phyloP scores from a whole-genome alignment of 1,140 invertebrate species.

The Lucilia cuprina region DNA sequence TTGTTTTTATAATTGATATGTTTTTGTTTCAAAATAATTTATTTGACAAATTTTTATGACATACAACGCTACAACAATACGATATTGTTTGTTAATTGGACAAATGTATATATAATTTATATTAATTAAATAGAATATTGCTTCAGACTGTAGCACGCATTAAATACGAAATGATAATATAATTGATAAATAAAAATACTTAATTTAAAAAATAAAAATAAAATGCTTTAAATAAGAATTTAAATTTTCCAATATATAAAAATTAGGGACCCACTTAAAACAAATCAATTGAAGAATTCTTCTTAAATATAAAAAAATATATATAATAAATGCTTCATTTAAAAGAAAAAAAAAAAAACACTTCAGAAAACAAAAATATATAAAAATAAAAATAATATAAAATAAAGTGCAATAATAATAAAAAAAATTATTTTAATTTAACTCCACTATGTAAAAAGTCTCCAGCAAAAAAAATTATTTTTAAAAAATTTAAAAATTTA shows the following conservation, averaged over 20 bases:
- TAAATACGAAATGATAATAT: not conserved
- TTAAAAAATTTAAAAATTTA: not conserved
- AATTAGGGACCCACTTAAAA: not conserved
- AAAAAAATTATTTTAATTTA: not conserved
- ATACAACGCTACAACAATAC: too few species aligned
- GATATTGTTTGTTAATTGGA: too few species aligned
- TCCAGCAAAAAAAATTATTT: not conserved
- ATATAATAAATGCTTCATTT: too few species aligned
- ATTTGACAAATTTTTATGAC: too few species aligned
- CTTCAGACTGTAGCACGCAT: not conserved
- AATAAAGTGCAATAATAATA: not conserved
- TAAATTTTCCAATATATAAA: not conserved
- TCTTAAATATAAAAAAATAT: not conserved
- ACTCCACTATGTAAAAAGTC: conserved; percentile 25
- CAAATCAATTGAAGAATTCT: not conserved
- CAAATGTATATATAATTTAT: not conserved
- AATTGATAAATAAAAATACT: not conserved
- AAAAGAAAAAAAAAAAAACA: too few species aligned
- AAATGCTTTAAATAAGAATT: not conserved
- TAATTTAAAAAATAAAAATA: not conserved
- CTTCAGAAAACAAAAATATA: not conserved
- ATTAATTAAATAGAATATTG: not conserved
- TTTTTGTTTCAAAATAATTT: too few species aligned
- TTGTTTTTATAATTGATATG: too few species aligned
- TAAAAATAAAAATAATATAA: not conserved